These are phyloP conservation scores for Aptenodytes forsteri DNA, from an alignment of 2,113 vertebrate genomes.

Conservation along the genomic window DNA sequence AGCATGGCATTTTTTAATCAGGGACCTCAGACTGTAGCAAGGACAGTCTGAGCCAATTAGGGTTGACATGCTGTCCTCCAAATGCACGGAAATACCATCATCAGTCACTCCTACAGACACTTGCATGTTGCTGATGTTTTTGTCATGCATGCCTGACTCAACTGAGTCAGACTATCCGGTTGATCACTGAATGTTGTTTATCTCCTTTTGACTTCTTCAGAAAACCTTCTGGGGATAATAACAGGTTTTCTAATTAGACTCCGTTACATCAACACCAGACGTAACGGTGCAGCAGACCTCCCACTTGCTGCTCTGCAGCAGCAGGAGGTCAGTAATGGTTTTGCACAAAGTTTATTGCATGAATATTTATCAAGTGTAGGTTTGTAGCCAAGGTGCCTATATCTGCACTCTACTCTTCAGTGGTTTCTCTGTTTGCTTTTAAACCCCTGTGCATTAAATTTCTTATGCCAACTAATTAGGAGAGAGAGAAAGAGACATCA, in stretches of 20 bases:
- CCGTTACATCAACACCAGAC: background rate
- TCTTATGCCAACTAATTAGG: background rate
- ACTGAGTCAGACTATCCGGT: background rate
- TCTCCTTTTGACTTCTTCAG: background rate
- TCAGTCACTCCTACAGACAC: background rate
- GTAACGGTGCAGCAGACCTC: background rate
- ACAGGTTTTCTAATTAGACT: background rate
- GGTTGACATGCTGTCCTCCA: background rate
- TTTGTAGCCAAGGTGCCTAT: background rate
- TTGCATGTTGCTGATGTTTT: accelerated
- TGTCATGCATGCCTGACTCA: background rate
- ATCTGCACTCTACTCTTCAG: background rate
- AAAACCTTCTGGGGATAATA: background rate
- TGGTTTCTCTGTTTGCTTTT: background rate
- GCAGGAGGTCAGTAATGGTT: background rate
- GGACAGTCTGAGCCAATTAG: accelerated
- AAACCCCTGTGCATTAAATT: background rate
- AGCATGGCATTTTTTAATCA: background rate
- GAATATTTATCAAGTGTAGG: background rate
- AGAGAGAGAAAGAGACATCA: background rate
- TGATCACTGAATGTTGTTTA: too few species aligned
- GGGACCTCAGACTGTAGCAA: background rate
- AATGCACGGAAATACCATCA: background rate
- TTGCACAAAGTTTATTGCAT: background rate
- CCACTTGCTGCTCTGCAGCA: background rate